These are phyloP conservation scores for Grapholita molesta DNA, from an alignment of 1,140 invertebrate species.

Conservation along the genomic window DNA sequence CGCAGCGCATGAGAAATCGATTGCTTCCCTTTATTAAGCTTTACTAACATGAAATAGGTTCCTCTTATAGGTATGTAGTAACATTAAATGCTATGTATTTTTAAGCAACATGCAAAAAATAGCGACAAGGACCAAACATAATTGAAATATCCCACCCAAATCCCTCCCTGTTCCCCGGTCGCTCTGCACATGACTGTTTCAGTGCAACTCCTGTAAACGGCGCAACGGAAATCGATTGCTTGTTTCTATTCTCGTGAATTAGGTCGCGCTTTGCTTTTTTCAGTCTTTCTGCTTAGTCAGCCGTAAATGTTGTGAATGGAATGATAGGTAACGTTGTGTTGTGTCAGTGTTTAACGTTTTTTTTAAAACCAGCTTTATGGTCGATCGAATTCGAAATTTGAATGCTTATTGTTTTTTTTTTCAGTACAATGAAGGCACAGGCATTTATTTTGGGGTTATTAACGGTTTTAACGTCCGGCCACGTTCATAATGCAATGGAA, in stretches of 20 bases:
- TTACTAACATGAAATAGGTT: too few relatives aligned
- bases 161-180: conserved; percentile 50
- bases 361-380: neutral
- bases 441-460: conserved; percentile 14
- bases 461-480: conserved; percentile 25
- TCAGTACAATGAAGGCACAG: neutral
- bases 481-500: conserved; percentile 76
- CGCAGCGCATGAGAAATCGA: too few relatives aligned
- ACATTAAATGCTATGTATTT: too few relatives aligned
- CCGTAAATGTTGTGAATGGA: neutral
- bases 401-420: conserved; percentile 1
- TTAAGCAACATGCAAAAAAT: neutral
- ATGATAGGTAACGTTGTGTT: neutral
- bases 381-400: neutral
- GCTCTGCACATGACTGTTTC: conserved; percentile 62
- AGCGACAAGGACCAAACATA: neutral
- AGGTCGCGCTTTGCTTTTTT: conserved; percentile 50
- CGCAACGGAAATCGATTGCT: conserved; percentile 61
- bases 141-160: conserved; percentile 20
- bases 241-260: conserved; percentile 54
- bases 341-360: neutral
- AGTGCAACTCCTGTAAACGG: conserved; percentile 38
- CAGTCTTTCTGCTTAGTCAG: neutral
- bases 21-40: too few relatives aligned
- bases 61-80: too few relatives aligned